Evolutionary conservation across 2,797 vertebrate species (phyloP), one percentile per base, ranked within the genome.

Genomic region (Benthosema pterotum): DNA sequence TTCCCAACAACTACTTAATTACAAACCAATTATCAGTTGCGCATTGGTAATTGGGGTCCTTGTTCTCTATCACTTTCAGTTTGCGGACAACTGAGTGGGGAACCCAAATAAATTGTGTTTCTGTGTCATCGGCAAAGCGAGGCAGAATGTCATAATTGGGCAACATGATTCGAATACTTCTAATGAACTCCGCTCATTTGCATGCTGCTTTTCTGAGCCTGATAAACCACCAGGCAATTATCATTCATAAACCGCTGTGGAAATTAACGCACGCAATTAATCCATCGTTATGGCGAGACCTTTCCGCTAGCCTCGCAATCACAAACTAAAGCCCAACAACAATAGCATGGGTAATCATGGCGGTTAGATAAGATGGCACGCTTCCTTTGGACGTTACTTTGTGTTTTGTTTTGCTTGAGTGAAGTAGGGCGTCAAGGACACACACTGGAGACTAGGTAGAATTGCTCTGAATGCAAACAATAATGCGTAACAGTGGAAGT

Each of bases 171-270:
- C 77, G 83, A 83, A 88, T 84, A 79, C 73, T 51, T 73, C 79
- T 86, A 84, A 88, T 88, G 71, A 89, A 87, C 83, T 75, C 67
- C 51, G 63, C 82, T 89, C 65, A 88, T 88, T 87, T 84, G 77
- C 83, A 87, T 86, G 71, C 75, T 86, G 71, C 75, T 66, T 83
- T 77, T 80, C 74, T 79, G 69, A 69, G 80, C 75, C 71, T 72
- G 80, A 85, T 84, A 78, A 38, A 38, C 32, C 48, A 32, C 74
- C 67, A 67, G 73, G 71, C 71, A 73, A 89, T 87, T 87, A 87
- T 80, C 72, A 74, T 87, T 75, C 25, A 78, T 81, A 84, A 87
- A 79, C 69, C 51, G 32, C 77, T 67, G 65, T 84, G 83, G 80
- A 85, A 88, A 88, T 86, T 57, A 78, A 85, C 80, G 78, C 80